Conservation (phyloP, 2,113 vertebrate genomes). For the Clinocottus analis region DNA sequence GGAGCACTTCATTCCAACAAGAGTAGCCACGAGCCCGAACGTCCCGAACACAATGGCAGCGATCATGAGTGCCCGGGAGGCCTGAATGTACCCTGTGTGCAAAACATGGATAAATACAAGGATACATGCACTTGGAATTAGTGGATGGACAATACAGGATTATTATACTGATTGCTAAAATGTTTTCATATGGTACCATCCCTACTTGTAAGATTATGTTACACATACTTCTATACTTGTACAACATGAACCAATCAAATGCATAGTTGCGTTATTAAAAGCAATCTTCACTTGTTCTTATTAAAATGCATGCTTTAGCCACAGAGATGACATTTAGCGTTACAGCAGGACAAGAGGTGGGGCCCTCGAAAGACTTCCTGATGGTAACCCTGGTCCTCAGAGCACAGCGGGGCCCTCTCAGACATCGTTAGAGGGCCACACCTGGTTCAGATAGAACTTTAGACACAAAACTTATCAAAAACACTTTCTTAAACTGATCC, state of each 20-base stretch:
- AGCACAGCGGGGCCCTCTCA: neutral
- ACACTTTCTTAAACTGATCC: neutral
- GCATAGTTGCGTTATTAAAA: neutral
- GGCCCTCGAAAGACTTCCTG: neutral
- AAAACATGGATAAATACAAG: slow-evolving; percentile 2
- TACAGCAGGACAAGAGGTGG: neutral
- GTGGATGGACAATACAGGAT: neutral
- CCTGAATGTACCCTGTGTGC: slow-evolving; percentile 87
- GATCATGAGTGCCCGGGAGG: slow-evolving; percentile 90
- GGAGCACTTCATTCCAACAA: slow-evolving; percentile 88
- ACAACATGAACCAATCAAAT: neutral
- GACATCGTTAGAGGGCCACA: neutral
- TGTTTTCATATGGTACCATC: neutral
- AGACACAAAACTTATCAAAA: neutral
- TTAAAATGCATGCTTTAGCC: neutral
- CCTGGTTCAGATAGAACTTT: neutral
- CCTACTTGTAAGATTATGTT: neutral
- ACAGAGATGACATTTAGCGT: neutral
- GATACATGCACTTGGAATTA: neutral
- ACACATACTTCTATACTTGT: neutral
- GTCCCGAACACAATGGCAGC: slow-evolving; percentile 84
- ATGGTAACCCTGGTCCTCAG: neutral
- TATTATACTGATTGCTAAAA: too few species aligned
- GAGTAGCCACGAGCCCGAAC: slow-evolving; percentile 81
- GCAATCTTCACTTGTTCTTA: neutral